A percentile compares a stretch with the other conserved stretches of the same genome.
Evolutionary conservation across 2,888 invertebrate species (phyloP).

Genomic region (Cheilosia vulpina): DNA sequence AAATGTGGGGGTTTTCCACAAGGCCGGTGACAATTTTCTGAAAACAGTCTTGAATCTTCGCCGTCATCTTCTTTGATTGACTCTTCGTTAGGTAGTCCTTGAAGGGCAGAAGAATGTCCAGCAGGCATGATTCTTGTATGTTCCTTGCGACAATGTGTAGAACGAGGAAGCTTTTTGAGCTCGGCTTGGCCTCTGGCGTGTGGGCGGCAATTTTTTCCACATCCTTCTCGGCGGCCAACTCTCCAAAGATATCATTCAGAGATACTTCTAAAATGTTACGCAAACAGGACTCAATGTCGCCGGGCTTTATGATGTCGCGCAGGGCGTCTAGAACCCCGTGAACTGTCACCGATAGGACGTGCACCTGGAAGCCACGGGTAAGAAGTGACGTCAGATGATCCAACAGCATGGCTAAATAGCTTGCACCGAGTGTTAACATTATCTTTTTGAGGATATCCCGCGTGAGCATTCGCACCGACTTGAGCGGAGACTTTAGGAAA

Average conservation of each 20-base stretch:
- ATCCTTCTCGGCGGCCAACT: constrained; percentile 95
- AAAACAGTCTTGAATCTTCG: constrained; percentile 92
- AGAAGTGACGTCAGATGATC: constrained; percentile 92
- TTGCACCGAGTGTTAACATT: constrained; percentile 92
- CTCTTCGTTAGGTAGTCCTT: constrained; percentile 91
- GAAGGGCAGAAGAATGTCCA: constrained; percentile 91
- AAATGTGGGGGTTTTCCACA: constrained; percentile 91
- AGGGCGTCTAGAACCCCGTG: constrained; percentile 92
- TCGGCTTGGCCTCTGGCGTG: constrained; percentile 91
- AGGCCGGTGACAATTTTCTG: constrained; percentile 92
- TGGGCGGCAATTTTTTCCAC: constrained; percentile 92
- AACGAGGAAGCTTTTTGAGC: constrained; percentile 93
- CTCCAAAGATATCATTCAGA: constrained; percentile 94
- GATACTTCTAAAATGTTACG: constrained; percentile 92
- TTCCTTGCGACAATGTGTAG: constrained; percentile 92
- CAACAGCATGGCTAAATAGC: constrained; percentile 90
- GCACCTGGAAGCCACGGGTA: constrained; percentile 95
- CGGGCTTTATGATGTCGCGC: constrained; percentile 88
- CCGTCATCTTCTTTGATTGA: constrained; percentile 90
- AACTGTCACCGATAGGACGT: constrained; percentile 95
- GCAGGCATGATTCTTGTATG: constrained; percentile 90
- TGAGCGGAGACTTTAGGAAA: constrained; percentile 94
- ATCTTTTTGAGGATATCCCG: constrained; percentile 97
- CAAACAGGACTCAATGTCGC: constrained; percentile 92
- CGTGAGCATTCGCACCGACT: constrained; percentile 92